A percentile compares a stretch with the other conserved stretches of the same genome.
Conservation (phyloP, 2,797 vertebrate genomes). For the Cuniculus paca region DNA sequence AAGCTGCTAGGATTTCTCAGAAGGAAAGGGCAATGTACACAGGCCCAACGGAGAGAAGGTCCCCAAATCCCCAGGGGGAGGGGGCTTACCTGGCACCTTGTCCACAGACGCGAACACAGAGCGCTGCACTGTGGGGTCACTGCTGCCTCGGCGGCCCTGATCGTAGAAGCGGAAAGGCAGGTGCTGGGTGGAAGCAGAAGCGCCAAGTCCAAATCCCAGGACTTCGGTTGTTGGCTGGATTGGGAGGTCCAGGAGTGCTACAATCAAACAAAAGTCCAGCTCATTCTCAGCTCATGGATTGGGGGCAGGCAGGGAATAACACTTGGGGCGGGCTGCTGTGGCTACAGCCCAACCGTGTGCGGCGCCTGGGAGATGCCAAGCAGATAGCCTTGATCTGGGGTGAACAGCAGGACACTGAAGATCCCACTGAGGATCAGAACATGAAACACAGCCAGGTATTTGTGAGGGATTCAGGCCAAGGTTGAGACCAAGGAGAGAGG, state of each 20-base stretch:
- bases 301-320: not conserved
- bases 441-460: not conserved
- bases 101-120: slow-evolving; percentile 96
- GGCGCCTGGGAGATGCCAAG: not conserved
- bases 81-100: slow-evolving; percentile 96
- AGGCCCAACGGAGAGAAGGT: not conserved
- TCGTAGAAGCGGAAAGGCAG: slow-evolving; percentile 98
- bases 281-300: rapidly evolving
- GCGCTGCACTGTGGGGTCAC: slow-evolving; percentile 93
- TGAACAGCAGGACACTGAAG: not conserved
- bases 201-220: slow-evolving; percentile 94
- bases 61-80: too few relatives aligned
- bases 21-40: not conserved
- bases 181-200: slow-evolving; percentile 89
- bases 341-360: not conserved
- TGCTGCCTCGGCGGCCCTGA: slow-evolving; percentile 94
- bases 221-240: slow-evolving; percentile 93
- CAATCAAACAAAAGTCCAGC: slow-evolving; percentile 82
- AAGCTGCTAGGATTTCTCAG: not conserved
- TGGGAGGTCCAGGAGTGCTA: slow-evolving; percentile 95
- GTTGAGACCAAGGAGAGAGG: not conserved
- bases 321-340: not conserved
- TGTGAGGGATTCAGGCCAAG: not conserved
- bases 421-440: not conserved
- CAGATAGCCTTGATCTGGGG: not conserved